Evolutionary conservation across 1,140 invertebrate genomes (phyloP), one percentile per base, ranked within the genome.

Genomic region (Pomacea maculata): DNA sequence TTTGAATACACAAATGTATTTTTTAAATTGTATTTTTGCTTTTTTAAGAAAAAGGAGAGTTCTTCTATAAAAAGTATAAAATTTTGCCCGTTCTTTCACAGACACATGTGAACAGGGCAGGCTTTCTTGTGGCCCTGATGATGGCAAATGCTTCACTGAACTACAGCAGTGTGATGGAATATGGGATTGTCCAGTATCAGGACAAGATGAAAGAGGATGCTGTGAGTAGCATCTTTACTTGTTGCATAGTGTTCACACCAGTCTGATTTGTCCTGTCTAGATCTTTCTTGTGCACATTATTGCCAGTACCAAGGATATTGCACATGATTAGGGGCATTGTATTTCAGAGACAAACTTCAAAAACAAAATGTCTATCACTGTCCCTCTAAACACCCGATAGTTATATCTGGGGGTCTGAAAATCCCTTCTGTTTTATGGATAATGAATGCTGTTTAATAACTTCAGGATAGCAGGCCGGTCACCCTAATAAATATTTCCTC

Each of bases 181-280:
- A 2, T 90, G 89, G 89, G 75, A 90, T 68, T 91, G 90, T 83
- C 82, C 78, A 29, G 0, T 82, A 8, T 71, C 83, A 74, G 90
- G 90, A 34, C 82, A 81, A 7, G 90, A 91, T 86, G 90, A 91
- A 71, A 82, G 77, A 73, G 85, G 85, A 17, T 91, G 90, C 83
- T 82, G 88, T 89, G 83, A 80, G 86, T 85, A 72, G 57, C 61
- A 74, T 45, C 25, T 63, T 14, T n/a, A 21, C 34, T 45, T 45
- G 34, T 45, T 45, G 2, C 34, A 45, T 45, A 45, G 3, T 6
- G 2, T 45, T 45, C 34, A 45, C 34, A 45, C 34, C 34, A 45
- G 34, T 4, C 34, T 45, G 34, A 45, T 45, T 45, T 45, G 34
- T 45, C 34, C 34, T 4, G 6, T 2, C 34, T 45, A 45, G 34